Conservation (phyloP, 2,113 vertebrate species). For the Sinocyclocheilus rhinocerous region DNA sequence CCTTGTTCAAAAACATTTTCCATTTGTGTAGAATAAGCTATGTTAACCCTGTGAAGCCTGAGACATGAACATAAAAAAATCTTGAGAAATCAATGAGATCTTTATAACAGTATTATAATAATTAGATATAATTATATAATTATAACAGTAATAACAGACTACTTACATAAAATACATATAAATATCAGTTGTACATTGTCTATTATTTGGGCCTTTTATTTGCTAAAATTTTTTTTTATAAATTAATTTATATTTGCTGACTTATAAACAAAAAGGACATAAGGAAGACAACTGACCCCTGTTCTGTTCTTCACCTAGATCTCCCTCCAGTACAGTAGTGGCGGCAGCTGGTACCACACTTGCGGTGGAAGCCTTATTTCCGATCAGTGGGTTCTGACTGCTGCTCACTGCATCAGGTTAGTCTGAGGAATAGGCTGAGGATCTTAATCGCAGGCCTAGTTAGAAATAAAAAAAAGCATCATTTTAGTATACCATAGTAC, state of each 20-base stretch:
- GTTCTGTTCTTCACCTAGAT: constrained; percentile 67
- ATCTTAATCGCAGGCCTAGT: neutral
- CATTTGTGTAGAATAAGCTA: too few relatives aligned
- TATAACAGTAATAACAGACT: too few relatives aligned
- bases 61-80: too few relatives aligned
- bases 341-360: constrained; percentile 77
- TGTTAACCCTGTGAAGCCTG: too few relatives aligned
- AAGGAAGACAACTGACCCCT: neutral
- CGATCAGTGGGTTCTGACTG: constrained; percentile 82
- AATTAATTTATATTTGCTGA: neutral
- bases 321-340: constrained; percentile 82
- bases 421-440: neutral
- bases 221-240: neutral
- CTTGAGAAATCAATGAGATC: too few relatives aligned
- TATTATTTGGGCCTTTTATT: too few relatives aligned
- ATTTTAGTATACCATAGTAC: neutral
- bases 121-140: neutral
- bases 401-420: constrained; percentile 90
- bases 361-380: constrained; percentile 86
- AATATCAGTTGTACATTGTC: too few relatives aligned
- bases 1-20: too few relatives aligned
- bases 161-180: too few relatives aligned
- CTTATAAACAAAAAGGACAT: neutral
- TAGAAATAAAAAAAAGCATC: neutral
- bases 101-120: neutral